Conservation (phyloP, 2,888 invertebrate genomes). For the Cheilosia urbana region DNA sequence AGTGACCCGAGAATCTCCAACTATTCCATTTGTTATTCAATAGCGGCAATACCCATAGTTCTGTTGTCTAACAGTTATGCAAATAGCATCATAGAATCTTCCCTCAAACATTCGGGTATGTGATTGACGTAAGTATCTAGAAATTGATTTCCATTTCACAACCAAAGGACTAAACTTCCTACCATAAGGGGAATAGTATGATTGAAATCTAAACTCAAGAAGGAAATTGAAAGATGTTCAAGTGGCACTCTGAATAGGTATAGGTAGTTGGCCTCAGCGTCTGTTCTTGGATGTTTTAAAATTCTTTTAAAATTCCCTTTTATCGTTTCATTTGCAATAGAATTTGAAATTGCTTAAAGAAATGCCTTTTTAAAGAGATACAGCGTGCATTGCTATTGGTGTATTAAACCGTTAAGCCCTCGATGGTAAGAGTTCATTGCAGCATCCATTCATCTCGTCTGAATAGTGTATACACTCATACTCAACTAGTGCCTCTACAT, state of each 20-base stretch:
- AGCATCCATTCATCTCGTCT: neutral
- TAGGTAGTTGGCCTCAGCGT: neutral
- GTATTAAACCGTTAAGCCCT: neutral
- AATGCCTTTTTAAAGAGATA: too few relatives aligned
- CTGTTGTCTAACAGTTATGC: neutral
- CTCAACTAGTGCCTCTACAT: neutral
- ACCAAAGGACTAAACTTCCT: neutral
- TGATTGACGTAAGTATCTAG: constrained; percentile 7
- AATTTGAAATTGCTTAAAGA: too few relatives aligned
- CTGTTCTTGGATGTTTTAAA: neutral
- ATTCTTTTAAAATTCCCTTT: too few relatives aligned
- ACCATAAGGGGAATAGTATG: neutral
- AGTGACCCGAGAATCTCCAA: too few relatives aligned
- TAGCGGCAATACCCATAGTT: neutral
- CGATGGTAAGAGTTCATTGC: neutral
- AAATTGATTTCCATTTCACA: constrained; percentile 8
- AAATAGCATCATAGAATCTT: neutral
- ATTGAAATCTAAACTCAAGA: neutral
- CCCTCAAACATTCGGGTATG: neutral
- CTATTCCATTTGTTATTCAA: neutral
- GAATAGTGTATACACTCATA: neutral
- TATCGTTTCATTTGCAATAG: too few relatives aligned
- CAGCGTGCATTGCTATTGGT: too few relatives aligned
- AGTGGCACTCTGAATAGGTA: neutral
- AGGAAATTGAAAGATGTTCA: neutral